These are phyloP conservation scores for Anthrax anthrax DNA, from an alignment of 2,888 invertebrate genomes.

Conservation along the genomic window DNA sequence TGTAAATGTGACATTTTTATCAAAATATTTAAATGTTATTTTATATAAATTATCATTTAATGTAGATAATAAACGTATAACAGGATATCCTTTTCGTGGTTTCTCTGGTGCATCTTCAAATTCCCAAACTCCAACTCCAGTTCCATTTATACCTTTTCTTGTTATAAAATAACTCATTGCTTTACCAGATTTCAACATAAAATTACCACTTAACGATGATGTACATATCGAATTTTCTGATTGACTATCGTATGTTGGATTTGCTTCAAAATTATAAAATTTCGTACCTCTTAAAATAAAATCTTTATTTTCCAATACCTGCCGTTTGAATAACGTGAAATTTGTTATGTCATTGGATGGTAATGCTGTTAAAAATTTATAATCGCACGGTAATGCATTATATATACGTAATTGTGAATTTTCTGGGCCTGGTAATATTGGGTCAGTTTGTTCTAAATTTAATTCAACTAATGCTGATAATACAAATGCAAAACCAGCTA, in stretches of 20 bases:
- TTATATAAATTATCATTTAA: constrained; percentile 16
- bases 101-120: constrained; percentile 25
- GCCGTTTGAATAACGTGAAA: constrained; percentile 23
- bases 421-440: constrained; percentile 40
- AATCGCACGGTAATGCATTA: constrained; percentile 47
- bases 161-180: constrained; percentile 24
- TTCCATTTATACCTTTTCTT: not conserved
- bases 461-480: constrained; percentile 73
- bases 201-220: constrained; percentile 13
- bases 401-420: constrained; percentile 54
- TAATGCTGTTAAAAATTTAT: constrained; percentile 27
- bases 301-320: constrained; percentile 35
- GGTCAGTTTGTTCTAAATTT: constrained; percentile 49
- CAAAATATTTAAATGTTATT: constrained; percentile 7
- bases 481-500: constrained; percentile 71
- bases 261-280: constrained; percentile 22
- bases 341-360: too few relatives aligned
- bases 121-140: constrained; percentile 15
- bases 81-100: constrained; percentile 24
- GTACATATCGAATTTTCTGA: constrained; percentile 16
- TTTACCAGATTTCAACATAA: constrained; percentile 20
- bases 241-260: not conserved
- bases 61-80: constrained; percentile 27
- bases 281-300: constrained; percentile 32
- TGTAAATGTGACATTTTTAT: not conserved